Evolutionary conservation across 2,888 invertebrate species (phyloP), one percentile per base, ranked within the genome.

Genomic region (Belgica antarctica): DNA sequence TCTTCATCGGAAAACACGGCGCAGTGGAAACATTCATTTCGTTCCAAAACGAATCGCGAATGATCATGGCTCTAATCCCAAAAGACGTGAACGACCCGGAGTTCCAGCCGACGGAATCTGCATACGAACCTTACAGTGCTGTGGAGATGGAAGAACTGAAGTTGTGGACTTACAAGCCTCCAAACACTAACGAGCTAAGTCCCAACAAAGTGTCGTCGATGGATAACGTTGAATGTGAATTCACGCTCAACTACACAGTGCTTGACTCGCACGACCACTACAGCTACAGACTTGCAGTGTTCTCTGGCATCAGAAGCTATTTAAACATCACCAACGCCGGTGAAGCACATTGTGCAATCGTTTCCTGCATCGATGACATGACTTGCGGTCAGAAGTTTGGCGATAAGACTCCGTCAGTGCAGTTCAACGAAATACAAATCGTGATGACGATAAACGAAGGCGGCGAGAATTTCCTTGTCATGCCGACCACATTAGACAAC

Each of bases 1-100:
- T 92, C 70, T 92, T 84, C 76, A 82, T 84, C 0, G 87, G 87
- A 0, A 77, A 76, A 72, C 79, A 80, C 1, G 85, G 85, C 0
- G 79, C 82, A 0, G 73, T 83, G 15, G 73, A 78, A 24, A 81
- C 81, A 73, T 76, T 79, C 1, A 83, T 83, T 82, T 80, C 83
- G 1, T 83, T 82, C 1, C 77, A 80, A 0, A 73, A 83, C 1
- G 74, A 77, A 0, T 76, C 72, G 71, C 73, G 69, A 52, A 52
- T 72, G 34, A 25, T 72, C 31, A 71, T 72, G 2, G 69, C 72
- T 4, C 70, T 36, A 19, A 57, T 73, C 8, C 72, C 73, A 24
- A 72, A 73, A 22, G 31, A 70, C 34, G 57, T 63, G 17, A 24
- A 66, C 8, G 70, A 34, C 17, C 12, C 31, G 7, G 63, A 41